These are phyloP conservation scores for Lutjanus erythropterus DNA, from an alignment of 2,113 vertebrate genomes.

Conservation along the genomic window DNA sequence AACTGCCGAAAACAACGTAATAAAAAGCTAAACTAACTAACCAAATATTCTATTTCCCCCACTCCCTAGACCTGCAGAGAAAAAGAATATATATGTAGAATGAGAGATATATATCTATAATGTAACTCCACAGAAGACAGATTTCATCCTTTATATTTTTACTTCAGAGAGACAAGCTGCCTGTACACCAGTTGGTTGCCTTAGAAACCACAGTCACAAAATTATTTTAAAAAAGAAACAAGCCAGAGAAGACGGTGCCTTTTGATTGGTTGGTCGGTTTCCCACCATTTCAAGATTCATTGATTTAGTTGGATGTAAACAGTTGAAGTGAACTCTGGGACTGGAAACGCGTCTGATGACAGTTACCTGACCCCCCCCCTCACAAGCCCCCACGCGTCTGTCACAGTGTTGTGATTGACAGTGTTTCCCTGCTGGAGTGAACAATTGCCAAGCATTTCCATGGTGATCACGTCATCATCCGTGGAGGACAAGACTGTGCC, in stretches of 20 bases:
- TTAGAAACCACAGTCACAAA: slow-evolving; percentile 86
- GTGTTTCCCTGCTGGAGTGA: slow-evolving; percentile 78
- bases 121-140: slow-evolving; percentile 72
- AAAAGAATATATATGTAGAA: slow-evolving; percentile 77
- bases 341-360: slow-evolving; percentile 59
- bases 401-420: slow-evolving; percentile 67
- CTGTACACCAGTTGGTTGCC: slow-evolving; percentile 86
- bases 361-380: slow-evolving; percentile 41
- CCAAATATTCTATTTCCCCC: slow-evolving; percentile 80
- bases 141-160: slow-evolving; percentile 86
- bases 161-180: slow-evolving; percentile 82
- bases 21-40: slow-evolving; percentile 78
- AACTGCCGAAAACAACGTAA: slow-evolving; percentile 70
- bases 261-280: slow-evolving; percentile 81
- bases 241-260: slow-evolving; percentile 86
- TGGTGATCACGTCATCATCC: slow-evolving; percentile 89
- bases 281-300: slow-evolving; percentile 80
- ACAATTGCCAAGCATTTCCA: slow-evolving; percentile 82
- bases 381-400: slow-evolving; percentile 21
- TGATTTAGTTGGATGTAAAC: slow-evolving; percentile 83
- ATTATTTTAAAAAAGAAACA: slow-evolving; percentile 48
- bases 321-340: slow-evolving; percentile 77
- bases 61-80: slow-evolving; percentile 72
- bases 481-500: slow-evolving; percentile 86
- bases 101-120: slow-evolving; percentile 80